Percentiles rank a stretch among this genome's conserved stretches.
phyloP scores from a whole-genome alignment of 2,888 invertebrate species.

The Cacoxenus indagator region DNA sequence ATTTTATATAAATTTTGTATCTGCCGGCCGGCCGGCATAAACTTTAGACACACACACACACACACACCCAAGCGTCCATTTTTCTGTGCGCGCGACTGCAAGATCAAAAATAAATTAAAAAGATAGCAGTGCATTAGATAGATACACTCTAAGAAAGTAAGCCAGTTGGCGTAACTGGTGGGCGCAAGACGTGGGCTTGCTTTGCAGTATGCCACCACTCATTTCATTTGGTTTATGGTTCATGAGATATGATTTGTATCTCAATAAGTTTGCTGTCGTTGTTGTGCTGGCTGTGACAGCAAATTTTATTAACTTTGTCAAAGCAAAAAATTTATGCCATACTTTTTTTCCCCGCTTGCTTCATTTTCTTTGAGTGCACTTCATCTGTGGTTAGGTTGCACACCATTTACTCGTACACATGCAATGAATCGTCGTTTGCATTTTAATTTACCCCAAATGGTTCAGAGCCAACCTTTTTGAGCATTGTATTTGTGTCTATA shows the following conservation, averaged over 20 bases:
- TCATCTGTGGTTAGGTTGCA: neutral
- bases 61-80: constrained; percentile 21
- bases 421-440: neutral
- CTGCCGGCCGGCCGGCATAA: constrained; percentile 46
- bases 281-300: constrained; percentile 12
- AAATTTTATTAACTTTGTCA: constrained; percentile 2
- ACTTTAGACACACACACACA: neutral
- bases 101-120: constrained; percentile 55
- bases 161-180: constrained; percentile 53
- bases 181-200: neutral
- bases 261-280: constrained; percentile 5
- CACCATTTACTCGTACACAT: neutral
- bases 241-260: constrained; percentile 3
- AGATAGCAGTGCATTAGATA: constrained; percentile 58
- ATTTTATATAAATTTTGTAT: neutral
- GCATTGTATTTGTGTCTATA: neutral
- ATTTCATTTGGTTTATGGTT: constrained; percentile 29
- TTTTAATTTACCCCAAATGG: constrained; percentile 13
- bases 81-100: constrained; percentile 22
- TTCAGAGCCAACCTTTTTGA: neutral
- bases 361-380: constrained; percentile 14
- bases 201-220: neutral
- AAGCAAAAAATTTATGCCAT: neutral
- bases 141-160: constrained; percentile 48
- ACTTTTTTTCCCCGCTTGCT: constrained; percentile 1